These are phyloP conservation scores for Melanerpes formicivorus DNA, from an alignment of 2,113 vertebrate species.

Conservation along the genomic window DNA sequence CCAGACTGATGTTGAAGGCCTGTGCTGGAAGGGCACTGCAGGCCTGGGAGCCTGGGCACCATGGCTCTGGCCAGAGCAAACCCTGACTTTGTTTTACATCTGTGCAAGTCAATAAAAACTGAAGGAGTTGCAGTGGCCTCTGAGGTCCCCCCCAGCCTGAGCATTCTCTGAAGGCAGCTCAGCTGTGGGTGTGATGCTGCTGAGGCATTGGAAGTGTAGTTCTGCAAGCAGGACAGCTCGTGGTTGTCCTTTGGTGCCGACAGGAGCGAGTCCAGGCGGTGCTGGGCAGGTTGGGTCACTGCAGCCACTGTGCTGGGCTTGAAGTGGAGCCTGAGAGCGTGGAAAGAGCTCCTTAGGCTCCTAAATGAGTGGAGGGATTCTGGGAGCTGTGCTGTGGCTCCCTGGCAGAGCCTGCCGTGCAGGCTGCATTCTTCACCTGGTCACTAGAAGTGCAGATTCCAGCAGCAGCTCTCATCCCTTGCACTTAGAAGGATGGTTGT, in stretches of 20 bases:
- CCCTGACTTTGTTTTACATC: too few species aligned
- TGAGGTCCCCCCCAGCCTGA: fast-evolving
- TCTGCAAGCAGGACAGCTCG: not conserved
- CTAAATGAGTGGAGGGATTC: not conserved
- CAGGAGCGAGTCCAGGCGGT: fast-evolving
- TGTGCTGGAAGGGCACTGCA: too few species aligned
- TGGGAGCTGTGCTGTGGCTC: not conserved
- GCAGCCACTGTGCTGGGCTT: fast-evolving
- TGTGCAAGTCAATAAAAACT: fast-evolving
- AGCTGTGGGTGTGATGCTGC: fast-evolving
- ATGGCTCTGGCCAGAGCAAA: not conserved
- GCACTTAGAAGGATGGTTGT: not conserved
- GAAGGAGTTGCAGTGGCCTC: fast-evolving
- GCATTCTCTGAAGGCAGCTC: too few species aligned
- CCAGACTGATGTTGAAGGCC: fast-evolving
- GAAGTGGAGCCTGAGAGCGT: fast-evolving
- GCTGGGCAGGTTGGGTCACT: not conserved
- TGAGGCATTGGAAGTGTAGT: fast-evolving
- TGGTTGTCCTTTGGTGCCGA: fast-evolving
- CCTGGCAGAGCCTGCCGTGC: not conserved
- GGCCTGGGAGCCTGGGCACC: fast-evolving
- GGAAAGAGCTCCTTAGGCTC: not conserved
- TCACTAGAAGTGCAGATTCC: conserved; percentile 1
- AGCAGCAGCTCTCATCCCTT: not conserved
- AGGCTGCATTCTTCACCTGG: not conserved